Conservation (phyloP, 2,113 vertebrate genomes). For the Arenaria interpres region DNA sequence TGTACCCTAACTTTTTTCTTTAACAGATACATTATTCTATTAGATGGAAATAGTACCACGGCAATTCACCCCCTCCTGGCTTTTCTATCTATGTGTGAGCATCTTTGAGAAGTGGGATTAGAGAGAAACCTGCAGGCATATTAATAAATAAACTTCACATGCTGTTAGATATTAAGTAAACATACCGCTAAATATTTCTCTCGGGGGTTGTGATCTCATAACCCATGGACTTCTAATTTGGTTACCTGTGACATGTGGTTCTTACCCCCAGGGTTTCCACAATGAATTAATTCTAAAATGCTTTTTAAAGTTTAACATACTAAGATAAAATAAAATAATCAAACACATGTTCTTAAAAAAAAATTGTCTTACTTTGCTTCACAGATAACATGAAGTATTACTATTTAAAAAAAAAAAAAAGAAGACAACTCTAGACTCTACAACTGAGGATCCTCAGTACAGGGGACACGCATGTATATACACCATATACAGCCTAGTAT, state of each 20-base stretch:
- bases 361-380: background rate
- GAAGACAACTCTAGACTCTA: background rate
- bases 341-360: background rate
- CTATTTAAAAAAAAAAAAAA: background rate
- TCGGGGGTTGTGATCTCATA: conserved; percentile 76
- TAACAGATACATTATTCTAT: conserved; percentile 69
- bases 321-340: conserved; percentile 2
- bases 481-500: background rate
- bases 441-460: background rate
- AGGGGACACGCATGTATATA: background rate
- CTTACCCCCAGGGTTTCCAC: conserved; percentile 41
- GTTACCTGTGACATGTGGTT: conserved; percentile 75
- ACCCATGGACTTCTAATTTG: conserved; percentile 81
- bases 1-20: conserved; percentile 47
- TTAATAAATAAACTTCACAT: conserved; percentile 86
- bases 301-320: conserved; percentile 49
- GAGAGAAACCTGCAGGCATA: conserved; percentile 81
- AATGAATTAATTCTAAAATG: conserved; percentile 70
- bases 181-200: conserved; percentile 78
- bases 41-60: conserved; percentile 65
- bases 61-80: conserved; percentile 73
- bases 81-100: conserved; percentile 69
- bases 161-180: conserved; percentile 86
- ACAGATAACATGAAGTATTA: background rate
- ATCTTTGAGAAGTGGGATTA: conserved; percentile 81